These are phyloP conservation scores for Zaprionus inermis DNA, from an alignment of 1,140 invertebrate species.

Conservation along the genomic window DNA sequence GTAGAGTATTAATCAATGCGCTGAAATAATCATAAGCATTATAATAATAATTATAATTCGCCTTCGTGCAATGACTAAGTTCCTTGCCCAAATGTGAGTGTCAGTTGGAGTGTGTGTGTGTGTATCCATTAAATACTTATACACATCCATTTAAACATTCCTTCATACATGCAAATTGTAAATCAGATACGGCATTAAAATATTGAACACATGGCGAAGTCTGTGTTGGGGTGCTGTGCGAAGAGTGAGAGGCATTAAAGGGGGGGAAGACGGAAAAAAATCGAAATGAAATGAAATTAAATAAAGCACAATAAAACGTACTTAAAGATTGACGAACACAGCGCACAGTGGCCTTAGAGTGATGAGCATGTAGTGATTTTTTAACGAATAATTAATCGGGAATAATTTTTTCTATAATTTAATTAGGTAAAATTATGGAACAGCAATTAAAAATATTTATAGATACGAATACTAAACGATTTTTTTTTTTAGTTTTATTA, in stretches of 20 bases:
- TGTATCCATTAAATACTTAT: constrained; percentile 42
- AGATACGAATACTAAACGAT: no score
- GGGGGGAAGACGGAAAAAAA: constrained; percentile 26
- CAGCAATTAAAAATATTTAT: no score
- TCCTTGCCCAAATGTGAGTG: constrained; percentile 36
- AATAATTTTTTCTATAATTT: no score
- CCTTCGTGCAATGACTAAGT: constrained; percentile 68
- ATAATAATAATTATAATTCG: constrained; percentile 48
- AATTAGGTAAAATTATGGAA: not conserved
- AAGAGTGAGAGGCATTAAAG: not conserved
- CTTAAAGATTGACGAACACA: constrained; percentile 73
- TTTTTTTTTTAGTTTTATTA: not conserved
- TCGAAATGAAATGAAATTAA: constrained; percentile 70
- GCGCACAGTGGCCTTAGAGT: constrained; percentile 16
- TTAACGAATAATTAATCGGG: no score
- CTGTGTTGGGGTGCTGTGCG: constrained; percentile 26
- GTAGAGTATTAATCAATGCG: constrained; percentile 59
- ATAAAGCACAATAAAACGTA: constrained; percentile 80
- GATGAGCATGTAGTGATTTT: not conserved
- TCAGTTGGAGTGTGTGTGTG: constrained; percentile 1
- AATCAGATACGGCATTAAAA: constrained; percentile 79
- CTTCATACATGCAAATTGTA: constrained; percentile 72
- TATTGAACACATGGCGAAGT: constrained; percentile 77
- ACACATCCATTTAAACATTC: constrained; percentile 42
- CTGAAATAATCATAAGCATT: constrained; percentile 13